Evolutionary conservation across 2,113 vertebrate genomes (phyloP), one percentile per base, ranked within the genome.

Genomic region (Muntiacus reevesi): DNA sequence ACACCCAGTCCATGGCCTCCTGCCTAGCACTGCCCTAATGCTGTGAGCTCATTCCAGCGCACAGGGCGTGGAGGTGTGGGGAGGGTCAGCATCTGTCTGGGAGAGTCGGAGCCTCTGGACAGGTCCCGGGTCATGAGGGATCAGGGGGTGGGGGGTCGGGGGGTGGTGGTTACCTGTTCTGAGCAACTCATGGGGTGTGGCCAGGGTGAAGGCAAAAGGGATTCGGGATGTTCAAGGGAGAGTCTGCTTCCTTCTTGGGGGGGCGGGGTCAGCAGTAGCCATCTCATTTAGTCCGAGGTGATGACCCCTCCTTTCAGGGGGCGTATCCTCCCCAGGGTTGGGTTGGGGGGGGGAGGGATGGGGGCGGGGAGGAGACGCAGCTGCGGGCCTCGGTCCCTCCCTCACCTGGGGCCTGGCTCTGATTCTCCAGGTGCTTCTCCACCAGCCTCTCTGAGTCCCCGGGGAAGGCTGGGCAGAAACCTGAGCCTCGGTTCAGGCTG

Each of bases 401-500:
- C 52, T 90, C 47, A 36, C 60, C 92, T 52, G 59, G 47, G 74
- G 74, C 84, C 52, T 47, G 28, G 1, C 52, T 78, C 83, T 40
- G 50, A 14, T 57, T 52, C 74, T 67, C 50, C 85, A 76, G 86
- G 91, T 60, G 54, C 36, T 54, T 74, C 76, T 45, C 88, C 36
- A 19, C 7, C 2, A 55, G 30, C 23, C 59, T 40, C 71, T 6
- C 40, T 59, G 36, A 6, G 27, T 89, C 40, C 67, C 89, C 43
- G 1, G 78, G 96, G 93, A 92, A 88, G 89, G 84, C 76, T 1
- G 40, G 28, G 67, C 47, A 86, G 96, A 97, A 97, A 97, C 50
- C 67, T 2, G 86, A 95, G 60, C 15, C 71, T 25, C 11, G 9
- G 50, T 74, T 54, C 45, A 40, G 30, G 27, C 82, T 25, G 21